A percentile compares a stretch with the other conserved stretches of the same genome.
phyloP scores from a whole-genome alignment of 2,113 vertebrate genomes.

The Gobio gobio region DNA sequence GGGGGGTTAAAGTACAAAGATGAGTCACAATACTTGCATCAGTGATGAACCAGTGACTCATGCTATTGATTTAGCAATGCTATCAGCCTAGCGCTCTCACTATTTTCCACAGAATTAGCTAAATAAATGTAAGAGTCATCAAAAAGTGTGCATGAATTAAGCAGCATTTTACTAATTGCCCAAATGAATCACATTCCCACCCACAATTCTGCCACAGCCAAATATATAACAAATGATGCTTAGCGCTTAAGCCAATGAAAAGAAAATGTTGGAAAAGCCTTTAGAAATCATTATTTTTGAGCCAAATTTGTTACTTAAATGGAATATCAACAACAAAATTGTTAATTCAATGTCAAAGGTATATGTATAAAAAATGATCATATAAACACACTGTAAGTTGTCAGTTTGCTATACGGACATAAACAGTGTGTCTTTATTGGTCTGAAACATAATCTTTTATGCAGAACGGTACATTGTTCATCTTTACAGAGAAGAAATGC shows the following conservation, averaged over 20 bases:
- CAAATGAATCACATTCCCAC: constrained; percentile 3
- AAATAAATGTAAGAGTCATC: constrained; percentile 23
- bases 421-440: neutral
- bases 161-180: neutral
- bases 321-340: neutral
- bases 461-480: neutral
- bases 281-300: neutral
- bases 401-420: no score
- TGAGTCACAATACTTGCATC: neutral
- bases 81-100: neutral
- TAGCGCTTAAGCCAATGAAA: neutral
- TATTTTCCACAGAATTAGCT: constrained; percentile 14
- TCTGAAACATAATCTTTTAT: constrained; percentile 1
- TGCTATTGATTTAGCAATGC: constrained; percentile 20
- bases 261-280: neutral
- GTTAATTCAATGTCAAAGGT: neutral
- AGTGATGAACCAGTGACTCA: neutral
- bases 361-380: neutral
- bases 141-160: constrained; percentile 1
- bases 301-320: neutral
- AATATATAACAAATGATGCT: neutral
- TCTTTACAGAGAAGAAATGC: neutral
- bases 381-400: no score
- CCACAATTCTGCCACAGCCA: neutral
- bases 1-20: neutral